Evolutionary conservation across 1,140 invertebrate genomes (phyloP), one percentile per base, ranked within the genome.

Genomic region (Rhysida immarginata): DNA sequence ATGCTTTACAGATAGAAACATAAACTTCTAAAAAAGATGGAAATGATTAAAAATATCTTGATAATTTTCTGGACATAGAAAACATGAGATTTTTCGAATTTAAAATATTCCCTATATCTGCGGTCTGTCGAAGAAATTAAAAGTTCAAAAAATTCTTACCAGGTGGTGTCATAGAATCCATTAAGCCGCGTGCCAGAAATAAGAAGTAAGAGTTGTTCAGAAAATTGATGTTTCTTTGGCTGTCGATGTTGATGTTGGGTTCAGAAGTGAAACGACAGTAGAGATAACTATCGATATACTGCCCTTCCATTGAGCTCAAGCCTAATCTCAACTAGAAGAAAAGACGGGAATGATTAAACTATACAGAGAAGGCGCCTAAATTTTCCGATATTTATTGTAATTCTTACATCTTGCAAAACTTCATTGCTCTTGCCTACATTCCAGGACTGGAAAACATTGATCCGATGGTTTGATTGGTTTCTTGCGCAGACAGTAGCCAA

Each of bases 401-500:
- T n/a, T n/a, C 65, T 67, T 68, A 81, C 80, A 69, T 74, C 76
- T 78, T 46, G 8, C 20, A 46, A 46, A 46, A 23, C n/a, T 11
- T 5, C 44, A 46, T 46, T 46, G 20, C 20, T 5, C 44, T 46
- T 5, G 44, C 20, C 23, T 11, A 46, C 58, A 80, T 65, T 35
- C 51, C 54, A 24, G 13, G 41, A 25, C 61, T 25, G n/a, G 16
- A 26, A 24, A 21, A 29, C n/a, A 49, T 27, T 3, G 54, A 54
- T 44, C 58, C 44, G 55, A 46, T 18, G 59, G 54, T 11, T 54
- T 49, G 18, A 56, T 57, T 56, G 56, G 18, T 11, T n/a, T 20
- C 13, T 25, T 16, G 26, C 73, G 66, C 91, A 95, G 64, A 91
- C 89, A 59, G 86, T 81, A 0, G 89, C 85, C 61, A 80, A 82